These are phyloP conservation scores for Sebastes fasciatus DNA, from an alignment of 2,113 vertebrate species.

Conservation along the genomic window DNA sequence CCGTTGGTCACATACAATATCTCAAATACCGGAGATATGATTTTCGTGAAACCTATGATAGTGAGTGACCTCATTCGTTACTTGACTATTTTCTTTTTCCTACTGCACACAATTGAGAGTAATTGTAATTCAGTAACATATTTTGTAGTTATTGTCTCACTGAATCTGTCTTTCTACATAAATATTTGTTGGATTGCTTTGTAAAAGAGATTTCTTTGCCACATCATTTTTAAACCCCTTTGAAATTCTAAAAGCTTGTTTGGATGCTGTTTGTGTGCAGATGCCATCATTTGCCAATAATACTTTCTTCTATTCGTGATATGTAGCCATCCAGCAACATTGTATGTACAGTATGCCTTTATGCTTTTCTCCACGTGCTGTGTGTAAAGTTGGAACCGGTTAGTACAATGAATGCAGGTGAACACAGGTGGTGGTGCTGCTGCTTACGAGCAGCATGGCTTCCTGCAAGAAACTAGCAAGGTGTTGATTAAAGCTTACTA, in stretches of 20 bases:
- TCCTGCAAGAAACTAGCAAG: conserved; percentile 3
- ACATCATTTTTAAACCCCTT: not conserved
- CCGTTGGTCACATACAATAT: not conserved
- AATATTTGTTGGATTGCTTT: not conserved
- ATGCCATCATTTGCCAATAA: not conserved
- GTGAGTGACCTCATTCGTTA: not conserved
- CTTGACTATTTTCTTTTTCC: not conserved
- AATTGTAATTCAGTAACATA: not conserved
- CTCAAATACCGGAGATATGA: not conserved
- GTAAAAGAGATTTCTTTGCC: not conserved
- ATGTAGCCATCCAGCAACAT: not conserved
- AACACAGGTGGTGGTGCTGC: not conserved
- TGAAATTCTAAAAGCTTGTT: not conserved
- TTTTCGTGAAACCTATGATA: not conserved
- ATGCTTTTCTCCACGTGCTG: conserved; percentile 1
- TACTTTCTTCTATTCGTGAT: not conserved
- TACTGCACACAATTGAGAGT: not conserved
- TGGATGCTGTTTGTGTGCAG: not conserved
- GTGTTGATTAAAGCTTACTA: conserved; percentile 15
- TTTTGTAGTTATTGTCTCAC: not conserved
- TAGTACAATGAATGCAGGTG: not conserved
- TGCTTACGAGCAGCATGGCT: not conserved
- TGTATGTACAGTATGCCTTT: not conserved
- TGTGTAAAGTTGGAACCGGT: not conserved
- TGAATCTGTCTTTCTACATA: not conserved